Base-by-base conservation (phyloP, 2,888 invertebrate species). In the Theristus sp. region DNA sequence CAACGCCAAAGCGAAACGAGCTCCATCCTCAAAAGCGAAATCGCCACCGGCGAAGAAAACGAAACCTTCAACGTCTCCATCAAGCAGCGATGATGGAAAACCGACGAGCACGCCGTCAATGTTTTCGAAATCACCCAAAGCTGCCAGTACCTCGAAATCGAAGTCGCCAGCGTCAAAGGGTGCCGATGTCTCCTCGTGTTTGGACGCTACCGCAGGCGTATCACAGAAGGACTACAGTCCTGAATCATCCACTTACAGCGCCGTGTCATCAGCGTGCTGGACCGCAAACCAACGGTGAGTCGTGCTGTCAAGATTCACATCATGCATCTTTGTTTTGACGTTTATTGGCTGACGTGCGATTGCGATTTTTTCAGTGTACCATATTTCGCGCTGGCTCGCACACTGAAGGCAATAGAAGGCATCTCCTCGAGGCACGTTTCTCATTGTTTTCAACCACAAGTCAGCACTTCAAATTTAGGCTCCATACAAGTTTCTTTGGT, bases 361-460 rank as follows among this genome's bases (percentile, higher is more conserved):
- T 17, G 17, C 17, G 38, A 38, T 13, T 13, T 25, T 75, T 77
- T 59, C 72, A 87, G 86, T 66, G 87, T 91, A 52, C 96, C 98
- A 0, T 98, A 96, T 74, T 77, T 89, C 64, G 94, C 94, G 0
- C 77, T 98, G 54, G 84, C 94, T 0, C 83, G 82, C 71, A 94
- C 96, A 0, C 80, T 98, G 67, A 86, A 90, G 73, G 81, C 83
- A 60, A 90, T 98, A 61, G 96, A 98, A 75, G 83, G 80, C 22
- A 85, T 67, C 3, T 70, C 72, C 2, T 65, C 64, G 3, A 66
- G 69, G 69, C 67, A 22, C 2, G 46, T 6, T 1, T 59, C 20
- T 20, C 38, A 38, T 10, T 57, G 25, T 54, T 57, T 46, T 13
- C 6, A 30, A 47, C 17, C 6, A 56, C 13, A 38, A 38, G 20